Conservation (phyloP, 2,888 invertebrate genomes). For the Sinotaia quadrata region DNA sequence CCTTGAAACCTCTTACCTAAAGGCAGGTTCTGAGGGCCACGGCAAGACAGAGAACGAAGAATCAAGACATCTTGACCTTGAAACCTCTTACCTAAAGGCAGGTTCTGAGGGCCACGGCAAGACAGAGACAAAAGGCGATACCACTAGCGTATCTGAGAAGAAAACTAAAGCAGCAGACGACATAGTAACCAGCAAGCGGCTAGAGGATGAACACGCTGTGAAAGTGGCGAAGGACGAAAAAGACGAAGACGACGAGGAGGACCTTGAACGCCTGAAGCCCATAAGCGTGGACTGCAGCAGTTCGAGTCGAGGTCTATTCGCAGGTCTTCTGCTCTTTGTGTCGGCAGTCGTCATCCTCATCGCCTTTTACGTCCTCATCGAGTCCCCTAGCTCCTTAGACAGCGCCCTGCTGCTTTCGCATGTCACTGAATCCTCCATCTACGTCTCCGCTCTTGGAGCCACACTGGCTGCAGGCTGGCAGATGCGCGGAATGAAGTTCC, state of each 20-base stretch:
- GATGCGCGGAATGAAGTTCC: constrained; percentile 76
- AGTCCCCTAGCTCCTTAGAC: constrained; percentile 81
- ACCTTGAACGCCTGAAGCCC: constrained; percentile 29
- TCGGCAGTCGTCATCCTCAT: constrained; percentile 80
- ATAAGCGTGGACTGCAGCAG: constrained; percentile 85
- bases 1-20: too few relatives aligned
- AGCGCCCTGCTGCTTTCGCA: constrained; percentile 92
- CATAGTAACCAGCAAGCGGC: neutral
- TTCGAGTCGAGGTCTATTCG: constrained; percentile 88
- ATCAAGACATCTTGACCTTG: too few relatives aligned
- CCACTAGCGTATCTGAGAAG: too few relatives aligned
- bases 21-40: too few relatives aligned
- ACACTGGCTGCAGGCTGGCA: constrained; percentile 73
- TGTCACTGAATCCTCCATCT: constrained; percentile 88
- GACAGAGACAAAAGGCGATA: too few relatives aligned
- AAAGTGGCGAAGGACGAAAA: constrained; percentile 10
- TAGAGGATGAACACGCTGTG: constrained; percentile 1
- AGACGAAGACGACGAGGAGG: constrained; percentile 29
- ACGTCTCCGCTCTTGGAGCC: constrained; percentile 88
- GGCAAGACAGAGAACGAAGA: too few relatives aligned
- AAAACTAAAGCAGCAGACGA: too few relatives aligned
- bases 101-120: too few relatives aligned
- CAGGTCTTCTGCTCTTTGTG: constrained; percentile 79
- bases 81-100: too few relatives aligned
- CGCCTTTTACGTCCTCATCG: constrained; percentile 92